Conservation (phyloP, 2,797 vertebrate genomes). For the Anableps anableps region DNA sequence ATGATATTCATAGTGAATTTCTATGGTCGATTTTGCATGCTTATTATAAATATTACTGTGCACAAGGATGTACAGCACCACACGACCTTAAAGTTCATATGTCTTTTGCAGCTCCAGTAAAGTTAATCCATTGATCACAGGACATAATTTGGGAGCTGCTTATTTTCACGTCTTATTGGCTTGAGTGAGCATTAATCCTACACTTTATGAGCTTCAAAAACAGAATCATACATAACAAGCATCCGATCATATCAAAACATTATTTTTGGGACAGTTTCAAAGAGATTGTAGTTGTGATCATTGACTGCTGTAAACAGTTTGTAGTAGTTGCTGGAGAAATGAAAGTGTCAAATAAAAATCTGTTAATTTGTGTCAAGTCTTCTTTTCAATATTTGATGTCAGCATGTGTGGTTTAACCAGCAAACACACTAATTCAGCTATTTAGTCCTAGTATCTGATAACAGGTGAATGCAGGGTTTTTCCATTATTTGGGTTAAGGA, state of each 20-base stretch:
- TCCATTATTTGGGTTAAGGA: too few relatives aligned
- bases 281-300: slow-evolving; percentile 32
- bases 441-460: not conserved
- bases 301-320: slow-evolving; percentile 36
- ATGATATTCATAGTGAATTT: slow-evolving; percentile 80
- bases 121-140: slow-evolving; percentile 9
- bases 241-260: not conserved
- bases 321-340: slow-evolving; percentile 27
- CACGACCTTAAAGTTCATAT: slow-evolving; percentile 35
- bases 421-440: not conserved
- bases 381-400: not conserved
- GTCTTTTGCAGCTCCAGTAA: slow-evolving; percentile 35
- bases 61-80: slow-evolving; percentile 5
- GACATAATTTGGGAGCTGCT: not conserved
- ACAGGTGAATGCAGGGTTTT: too few relatives aligned
- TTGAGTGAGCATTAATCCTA: not conserved
- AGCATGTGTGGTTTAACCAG: not conserved
- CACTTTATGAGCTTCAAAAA: not conserved
- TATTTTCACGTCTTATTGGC: slow-evolving; percentile 6
- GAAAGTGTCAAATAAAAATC: slow-evolving; percentile 55
- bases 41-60: slow-evolving; percentile 35
- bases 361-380: slow-evolving; percentile 11
- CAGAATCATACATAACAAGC: not conserved
- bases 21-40: slow-evolving; percentile 50
- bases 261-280: slow-evolving; percentile 16